These are phyloP conservation scores for Motacilla tschutschensis DNA, from an alignment of 2,113 vertebrate genomes.

Conservation along the genomic window DNA sequence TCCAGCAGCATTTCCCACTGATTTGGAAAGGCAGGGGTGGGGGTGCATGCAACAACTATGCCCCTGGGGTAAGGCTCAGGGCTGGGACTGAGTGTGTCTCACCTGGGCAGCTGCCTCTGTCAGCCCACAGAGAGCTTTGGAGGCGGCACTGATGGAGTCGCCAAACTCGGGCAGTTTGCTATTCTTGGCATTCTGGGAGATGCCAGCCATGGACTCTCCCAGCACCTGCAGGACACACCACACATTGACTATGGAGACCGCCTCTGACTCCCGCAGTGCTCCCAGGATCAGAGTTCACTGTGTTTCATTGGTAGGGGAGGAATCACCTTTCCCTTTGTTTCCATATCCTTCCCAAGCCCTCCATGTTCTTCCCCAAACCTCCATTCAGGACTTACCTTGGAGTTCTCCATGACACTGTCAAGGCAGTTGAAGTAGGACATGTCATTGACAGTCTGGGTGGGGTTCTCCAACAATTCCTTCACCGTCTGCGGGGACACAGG, in stretches of 20 bases:
- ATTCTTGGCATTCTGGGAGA: slow-evolving; percentile 96
- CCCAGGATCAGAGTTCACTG: neutral
- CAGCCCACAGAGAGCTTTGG: slow-evolving; percentile 94
- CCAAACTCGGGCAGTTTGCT: slow-evolving; percentile 94
- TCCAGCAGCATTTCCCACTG: neutral
- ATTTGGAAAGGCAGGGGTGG: neutral
- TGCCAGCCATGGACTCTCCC: slow-evolving; percentile 95
- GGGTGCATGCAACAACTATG: neutral
- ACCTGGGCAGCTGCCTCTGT: slow-evolving; percentile 96
- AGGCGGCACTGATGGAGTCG: slow-evolving; percentile 87
- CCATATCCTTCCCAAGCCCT: neutral
- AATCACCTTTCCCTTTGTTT: neutral
- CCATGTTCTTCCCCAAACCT: neutral
- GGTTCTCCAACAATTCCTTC: slow-evolving; percentile 92
- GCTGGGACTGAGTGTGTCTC: neutral
- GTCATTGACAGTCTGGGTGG: slow-evolving; percentile 90
- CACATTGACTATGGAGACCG: rapidly evolving
- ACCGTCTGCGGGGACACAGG: slow-evolving; percentile 79
- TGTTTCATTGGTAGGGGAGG: neutral
- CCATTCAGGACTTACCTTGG: slow-evolving; percentile 78
- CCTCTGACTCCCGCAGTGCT: rapidly evolving
- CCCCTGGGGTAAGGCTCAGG: neutral
- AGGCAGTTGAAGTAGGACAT: slow-evolving; percentile 96
- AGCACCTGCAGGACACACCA: slow-evolving; percentile 77
- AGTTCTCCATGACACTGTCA: slow-evolving; percentile 99